Base-by-base conservation (phyloP, 2,888 invertebrate species). In the Ormia ochracea region DNA sequence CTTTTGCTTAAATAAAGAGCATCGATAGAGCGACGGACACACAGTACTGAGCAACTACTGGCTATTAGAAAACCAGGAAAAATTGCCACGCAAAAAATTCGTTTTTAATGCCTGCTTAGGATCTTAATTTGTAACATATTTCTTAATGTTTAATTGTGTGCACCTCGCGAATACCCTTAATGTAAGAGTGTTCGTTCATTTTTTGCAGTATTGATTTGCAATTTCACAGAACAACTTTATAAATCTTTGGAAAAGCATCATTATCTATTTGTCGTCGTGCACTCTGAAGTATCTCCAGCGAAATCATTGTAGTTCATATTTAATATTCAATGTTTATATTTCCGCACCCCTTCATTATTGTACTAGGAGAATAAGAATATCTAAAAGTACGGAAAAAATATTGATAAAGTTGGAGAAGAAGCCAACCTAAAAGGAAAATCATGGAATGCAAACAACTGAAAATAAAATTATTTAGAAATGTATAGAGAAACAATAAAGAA, bases 291-390 rank as follows among this genome's bases (percentile, higher is more conserved):
- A 73, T 77, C 81, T 77, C 69, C 65, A 74, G 73, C 65, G 66
- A 69, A 69, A 77, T 73, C 68, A 69, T 73, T 58, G 19, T 73
- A 82, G 78, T 31, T 68, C 81, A 83, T 82, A 82, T 82, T 83
- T 82, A 83, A 83, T 83, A 83, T 82, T 82, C 83, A 83, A 78
- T 83, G 82, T 83, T 41, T 72, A 31, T 66, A 17, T 68, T 74
- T 12, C 31, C 59, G 59, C 54, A 14, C 17, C 36, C 52, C 56
- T 81, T 52, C 38, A 26, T 52, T 48, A 36, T 52, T 68, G 59
- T 66, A 17, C 4, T 41, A 14, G 38, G 63, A 19, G 23, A 63
- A 43, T 21, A 68, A 50, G 56, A 70, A 72, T 17, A 31, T 38
- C 50, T 19, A 54, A 14, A 59, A 38, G 26, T 61, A 38, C 31